Evolutionary conservation across 2,797 vertebrate genomes (phyloP), one percentile per base, ranked within the genome.

Genomic region (Podarcis siculus): DNA sequence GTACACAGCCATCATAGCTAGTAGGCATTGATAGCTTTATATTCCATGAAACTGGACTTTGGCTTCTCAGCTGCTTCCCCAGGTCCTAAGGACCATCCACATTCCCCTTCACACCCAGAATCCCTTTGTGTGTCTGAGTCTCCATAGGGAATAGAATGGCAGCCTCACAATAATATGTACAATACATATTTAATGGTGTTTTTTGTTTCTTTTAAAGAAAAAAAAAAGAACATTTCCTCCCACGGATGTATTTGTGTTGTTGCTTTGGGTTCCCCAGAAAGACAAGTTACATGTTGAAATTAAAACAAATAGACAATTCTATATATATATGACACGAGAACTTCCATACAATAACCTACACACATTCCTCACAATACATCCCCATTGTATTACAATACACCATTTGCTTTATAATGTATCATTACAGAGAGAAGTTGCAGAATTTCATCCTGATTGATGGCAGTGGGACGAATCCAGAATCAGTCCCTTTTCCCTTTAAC

Each of bases 401-500:
- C 17, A 58, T 25, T 25, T 35, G 12, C 32, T 58, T 88, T 19
- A 8, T 25, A 69, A 32, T 45, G 25, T 17, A 27, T 37, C 80
- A 30, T 35, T 35, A 21, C 58, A 39, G 61, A 81, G 32, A 66
- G 15, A 25, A 82, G 64, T 6, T n/a, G 6, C 37, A 25, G 45
- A 71, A 71, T 32, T 19, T 9, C 17, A 69, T 25, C 30, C 27
- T 49, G 23, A 55, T 6, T 15, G 8, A 4, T 25, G 6, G 27
- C 5, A 17, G 42, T 35, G 45, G 64, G 19, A 32, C 21, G 17
- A 37, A 64, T 23, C 32, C 15, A 30, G 79, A 90, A 91, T 71
- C 64, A 61, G 39, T 12, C 2, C 67, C 79, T 89, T 85, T 86
- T 10, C 5, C 75, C 88, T 93, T 89, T 85, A 89, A 91, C 90